phyloP scores from a whole-genome alignment of 2,113 vertebrate species.

The Callithrix jacchus region DNA sequence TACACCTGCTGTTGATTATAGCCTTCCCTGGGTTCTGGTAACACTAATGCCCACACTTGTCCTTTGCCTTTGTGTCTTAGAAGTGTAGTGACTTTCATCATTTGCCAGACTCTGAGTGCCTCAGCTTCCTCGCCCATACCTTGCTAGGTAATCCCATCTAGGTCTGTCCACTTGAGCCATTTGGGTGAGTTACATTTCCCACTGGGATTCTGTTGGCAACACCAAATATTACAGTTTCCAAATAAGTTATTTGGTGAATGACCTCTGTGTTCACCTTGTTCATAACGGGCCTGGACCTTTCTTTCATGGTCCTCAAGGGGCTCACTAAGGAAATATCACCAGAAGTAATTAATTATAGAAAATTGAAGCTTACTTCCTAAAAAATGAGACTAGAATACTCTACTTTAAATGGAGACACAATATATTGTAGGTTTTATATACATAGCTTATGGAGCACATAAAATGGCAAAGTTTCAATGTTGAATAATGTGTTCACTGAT shows the following conservation, averaged over 20 bases:
- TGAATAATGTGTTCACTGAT: conserved; percentile 39
- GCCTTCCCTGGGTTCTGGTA: not conserved
- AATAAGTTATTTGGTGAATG: conserved; percentile 32
- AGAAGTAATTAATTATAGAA: conserved; percentile 61
- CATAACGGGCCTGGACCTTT: not conserved
- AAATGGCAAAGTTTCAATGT: conserved; percentile 14
- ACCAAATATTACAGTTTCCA: not conserved
- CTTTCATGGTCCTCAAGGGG: conserved; percentile 36
- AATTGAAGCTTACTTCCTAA: conserved; percentile 41
- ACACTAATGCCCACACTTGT: not conserved
- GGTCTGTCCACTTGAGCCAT: not conserved
- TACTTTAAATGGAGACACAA: conserved; percentile 21
- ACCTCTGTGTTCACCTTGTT: conserved; percentile 32
- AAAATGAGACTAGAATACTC: conserved; percentile 6
- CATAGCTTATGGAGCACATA: conserved; percentile 14
- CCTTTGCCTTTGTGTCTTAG: not conserved
- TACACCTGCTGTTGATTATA: fast-evolving
- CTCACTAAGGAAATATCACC: conserved; percentile 39
- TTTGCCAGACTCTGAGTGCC: not conserved
- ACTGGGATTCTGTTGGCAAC: not conserved
- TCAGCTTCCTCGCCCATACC: not conserved
- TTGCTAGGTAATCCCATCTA: not conserved
- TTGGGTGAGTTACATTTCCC: not conserved
- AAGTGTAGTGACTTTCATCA: not conserved
- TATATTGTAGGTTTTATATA: conserved; percentile 47